Evolutionary conservation across 2,888 invertebrate species (phyloP).

Genomic region (Meteorus cinctellus): DNA sequence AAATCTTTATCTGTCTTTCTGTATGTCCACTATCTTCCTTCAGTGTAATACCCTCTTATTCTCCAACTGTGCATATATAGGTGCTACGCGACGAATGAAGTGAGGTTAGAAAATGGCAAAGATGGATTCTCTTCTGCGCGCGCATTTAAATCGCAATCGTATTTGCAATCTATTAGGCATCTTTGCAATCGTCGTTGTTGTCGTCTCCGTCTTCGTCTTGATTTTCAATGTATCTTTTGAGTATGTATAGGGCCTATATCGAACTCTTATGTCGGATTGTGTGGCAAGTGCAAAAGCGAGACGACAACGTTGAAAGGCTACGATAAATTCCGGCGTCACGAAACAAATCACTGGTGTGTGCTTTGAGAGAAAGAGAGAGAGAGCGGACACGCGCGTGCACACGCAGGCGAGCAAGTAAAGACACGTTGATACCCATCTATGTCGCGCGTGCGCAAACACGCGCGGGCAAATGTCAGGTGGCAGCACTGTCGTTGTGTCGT

Average conservation of each 20-base stretch:
- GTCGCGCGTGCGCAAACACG: conserved; percentile 31
- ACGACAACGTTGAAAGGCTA: conserved; percentile 37
- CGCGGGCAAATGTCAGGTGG: conserved; percentile 25
- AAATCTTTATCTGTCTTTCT: conserved; percentile 15
- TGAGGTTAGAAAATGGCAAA: conserved; percentile 15
- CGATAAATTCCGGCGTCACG: conserved; percentile 48
- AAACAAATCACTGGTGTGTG: conserved; percentile 59
- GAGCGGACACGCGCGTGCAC: conserved; percentile 23
- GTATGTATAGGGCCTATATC: not conserved
- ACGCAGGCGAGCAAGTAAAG: conserved; percentile 1
- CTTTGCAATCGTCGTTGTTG: conserved; percentile 26
- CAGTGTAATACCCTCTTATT: too few species aligned
- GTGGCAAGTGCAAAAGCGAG: conserved; percentile 38
- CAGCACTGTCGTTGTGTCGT: conserved; percentile 17
- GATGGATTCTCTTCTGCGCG: conserved; percentile 26
- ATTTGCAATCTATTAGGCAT: conserved; percentile 56
- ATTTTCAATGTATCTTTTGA: not conserved
- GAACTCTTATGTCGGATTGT: conserved; percentile 1
- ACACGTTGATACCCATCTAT: conserved; percentile 14
- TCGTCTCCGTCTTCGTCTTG: not conserved
- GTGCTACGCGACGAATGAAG: not conserved
- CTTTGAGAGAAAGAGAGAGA: not conserved
- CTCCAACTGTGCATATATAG: not conserved
- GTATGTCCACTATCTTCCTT: not conserved
- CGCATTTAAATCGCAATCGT: conserved; percentile 17